Evolutionary conservation across 2,113 vertebrate genomes (phyloP), one percentile per base, ranked within the genome.

Genomic region (Ornithorhynchus anatinus): DNA sequence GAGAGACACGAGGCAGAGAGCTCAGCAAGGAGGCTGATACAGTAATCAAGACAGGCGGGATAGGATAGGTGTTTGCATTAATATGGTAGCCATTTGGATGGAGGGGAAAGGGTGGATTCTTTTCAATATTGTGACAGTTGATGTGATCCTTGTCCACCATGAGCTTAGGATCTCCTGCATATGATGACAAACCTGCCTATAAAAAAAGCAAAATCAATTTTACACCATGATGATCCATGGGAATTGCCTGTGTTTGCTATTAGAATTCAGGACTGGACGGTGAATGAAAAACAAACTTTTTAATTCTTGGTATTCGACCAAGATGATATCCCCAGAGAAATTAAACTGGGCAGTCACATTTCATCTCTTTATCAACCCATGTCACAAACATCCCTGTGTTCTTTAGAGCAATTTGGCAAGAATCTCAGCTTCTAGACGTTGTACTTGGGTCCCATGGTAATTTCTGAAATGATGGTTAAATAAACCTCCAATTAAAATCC

Each of bases 141-240:
- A n/a, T n/a, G n/a, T n/a, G n/a, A n/a, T n/a, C n/a, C n/a, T n/a
- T n/a, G n/a, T n/a, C n/a, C n/a, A n/a, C n/a, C n/a, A n/a, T n/a
- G n/a, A n/a, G n/a, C n/a, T n/a, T n/a, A n/a, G n/a, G n/a, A n/a
- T n/a, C n/a, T n/a, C n/a, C n/a, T n/a, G n/a, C n/a, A n/a, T n/a
- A n/a, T n/a, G n/a, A n/a, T n/a, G n/a, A n/a, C n/a, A n/a, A n/a
- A n/a, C n/a, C n/a, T n/a, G n/a, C 40, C 32, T 54, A 35, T 70
- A 70, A 77, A 59, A 66, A 70, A 27, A 29, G 67, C 54, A 66
- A 53, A 54, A 70, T 80, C 70, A 70, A 70, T 63, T 79, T 77
- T 62, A 59, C 20, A 66, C 50, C 33, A 44, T 39, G 53, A 16
- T 2, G 3, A 6, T 45, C n/a, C 33, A 61, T 66, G 39, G 66